Conservation (phyloP, 2,888 invertebrate species). For the Cistogaster globosa region DNA sequence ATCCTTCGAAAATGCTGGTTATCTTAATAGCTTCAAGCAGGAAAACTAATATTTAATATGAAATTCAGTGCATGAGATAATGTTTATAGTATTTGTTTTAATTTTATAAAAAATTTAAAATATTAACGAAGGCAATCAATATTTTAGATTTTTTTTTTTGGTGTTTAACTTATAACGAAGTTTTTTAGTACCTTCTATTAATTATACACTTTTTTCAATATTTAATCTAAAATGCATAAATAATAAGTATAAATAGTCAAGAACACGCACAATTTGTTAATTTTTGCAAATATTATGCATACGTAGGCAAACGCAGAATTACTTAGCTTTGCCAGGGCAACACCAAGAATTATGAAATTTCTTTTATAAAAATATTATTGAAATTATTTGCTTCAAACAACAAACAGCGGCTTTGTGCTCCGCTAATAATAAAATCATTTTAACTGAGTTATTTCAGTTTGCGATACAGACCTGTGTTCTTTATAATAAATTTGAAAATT, state of each 20-base stretch:
- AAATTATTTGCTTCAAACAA: too few relatives aligned
- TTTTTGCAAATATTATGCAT: constrained; percentile 1
- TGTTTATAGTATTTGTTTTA: background rate
- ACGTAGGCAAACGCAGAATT: background rate
- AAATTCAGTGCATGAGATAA: too few relatives aligned
- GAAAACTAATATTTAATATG: too few relatives aligned
- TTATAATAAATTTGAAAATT: too few relatives aligned
- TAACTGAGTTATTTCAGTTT: too few relatives aligned
- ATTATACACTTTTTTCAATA: constrained; percentile 22
- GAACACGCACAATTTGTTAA: constrained; percentile 59
- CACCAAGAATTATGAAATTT: background rate
- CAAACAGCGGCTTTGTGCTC: too few relatives aligned
- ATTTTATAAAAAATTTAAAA: background rate
- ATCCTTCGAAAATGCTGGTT: too few relatives aligned
- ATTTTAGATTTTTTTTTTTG: background rate
- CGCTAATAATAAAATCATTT: too few relatives aligned
- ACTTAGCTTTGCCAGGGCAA: background rate
- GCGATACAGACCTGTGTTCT: too few relatives aligned
- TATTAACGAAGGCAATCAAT: background rate
- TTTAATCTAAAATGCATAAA: constrained; percentile 55
- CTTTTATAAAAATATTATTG: too few relatives aligned
- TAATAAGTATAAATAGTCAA: constrained; percentile 50
- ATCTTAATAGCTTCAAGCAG: too few relatives aligned
- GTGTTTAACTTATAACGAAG: too few relatives aligned
- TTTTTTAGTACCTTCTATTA: constrained; percentile 34